Base-by-base conservation (phyloP, 1,140 invertebrate genomes). In the Conopomorpha cramerella region DNA sequence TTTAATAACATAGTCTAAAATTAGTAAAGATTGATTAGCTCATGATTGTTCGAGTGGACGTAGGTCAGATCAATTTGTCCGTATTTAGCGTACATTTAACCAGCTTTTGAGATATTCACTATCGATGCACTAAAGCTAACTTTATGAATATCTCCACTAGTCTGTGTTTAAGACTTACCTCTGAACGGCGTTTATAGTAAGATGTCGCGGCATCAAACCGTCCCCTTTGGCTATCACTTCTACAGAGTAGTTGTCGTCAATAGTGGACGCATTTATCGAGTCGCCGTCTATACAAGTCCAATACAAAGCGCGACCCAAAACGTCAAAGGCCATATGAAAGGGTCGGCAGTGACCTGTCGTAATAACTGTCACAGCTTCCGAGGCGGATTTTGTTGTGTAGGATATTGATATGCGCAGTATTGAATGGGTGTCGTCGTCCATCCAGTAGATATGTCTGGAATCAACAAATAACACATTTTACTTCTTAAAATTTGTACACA, bases 301-400 rank as follows among this genome's bases (percentile, higher is more conserved):
- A 74, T 92, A 96, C 0, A 98, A 57, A 0, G 92, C 63, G 15
- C 91, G 78, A 1, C 91, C 88, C 16, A 92, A 81, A 0, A 91
- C 84, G 64, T 97, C 94, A 3, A 97, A 72, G 0, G 90, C 92
- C 39, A 96, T 81, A 65, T 96, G 92, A 60, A 85, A 91, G 0
- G 91, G 90, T 11, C 79, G 55, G 0, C 70, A 58, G 54, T 40
- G 56, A 28, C 43, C 82, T 60, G 36, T 81, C 46, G 92, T 78
- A 3, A 89, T 78, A 0, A 84, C 65, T 0, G 72, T 64, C 0
- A 83, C 73, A 49, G 87, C 82, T 0, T 84, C 48, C 8, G 55
- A 33, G 0, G 56, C 64, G 0, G 67, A 65, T 1, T 64, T 71
- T 0, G 47, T 49, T 0, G 59, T 70, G 41, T 57, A 60, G 79